Percentiles rank a stretch among this genome's conserved stretches.
Evolutionary conservation across 2,888 invertebrate species (phyloP).

Genomic region (Volucella inflata): DNA sequence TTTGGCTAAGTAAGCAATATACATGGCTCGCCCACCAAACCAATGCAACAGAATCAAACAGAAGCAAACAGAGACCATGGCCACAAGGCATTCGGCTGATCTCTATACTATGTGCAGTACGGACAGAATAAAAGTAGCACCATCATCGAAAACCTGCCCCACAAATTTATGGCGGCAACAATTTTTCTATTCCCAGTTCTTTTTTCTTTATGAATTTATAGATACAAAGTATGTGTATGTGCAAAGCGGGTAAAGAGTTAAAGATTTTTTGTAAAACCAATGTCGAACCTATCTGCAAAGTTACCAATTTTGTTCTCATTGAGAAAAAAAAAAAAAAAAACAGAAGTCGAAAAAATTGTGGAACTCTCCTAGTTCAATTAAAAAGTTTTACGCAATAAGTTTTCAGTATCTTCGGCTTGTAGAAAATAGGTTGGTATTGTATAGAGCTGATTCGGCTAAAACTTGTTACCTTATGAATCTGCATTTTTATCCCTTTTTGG

Average conservation of each 20-base stretch:
- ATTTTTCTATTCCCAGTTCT: conserved; percentile 4
- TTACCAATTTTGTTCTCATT: conserved; percentile 1
- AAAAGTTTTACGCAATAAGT: conserved; percentile 75
- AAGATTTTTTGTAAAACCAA: conserved; percentile 46
- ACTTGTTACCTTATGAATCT: conserved; percentile 67
- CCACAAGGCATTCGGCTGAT: conserved; percentile 61
- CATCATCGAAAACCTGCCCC: conserved; percentile 69
- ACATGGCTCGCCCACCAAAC: conserved; percentile 46
- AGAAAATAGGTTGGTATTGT: conserved; percentile 63
- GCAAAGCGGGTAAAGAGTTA: conserved; percentile 9
- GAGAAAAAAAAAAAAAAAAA: conserved; percentile 16
- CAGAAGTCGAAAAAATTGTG: conserved; percentile 43
- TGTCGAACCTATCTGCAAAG: conserved; percentile 31
- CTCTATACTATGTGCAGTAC: conserved; percentile 16
- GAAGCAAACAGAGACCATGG: conserved; percentile 54
- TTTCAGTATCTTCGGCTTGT: conserved; percentile 54
- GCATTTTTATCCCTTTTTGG: conserved; percentile 47
- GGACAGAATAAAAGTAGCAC: conserved; percentile 51
- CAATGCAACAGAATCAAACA: conserved; percentile 28
- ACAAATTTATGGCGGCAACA: conserved; percentile 66
- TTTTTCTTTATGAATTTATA: conserved; percentile 12
- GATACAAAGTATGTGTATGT: not conserved
- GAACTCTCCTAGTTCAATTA: conserved; percentile 63
- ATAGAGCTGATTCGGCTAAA: conserved; percentile 68
- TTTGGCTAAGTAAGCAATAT: conserved; percentile 66